Evolutionary conservation across 2,113 vertebrate species (phyloP).

Genomic region (Oreochromis niloticus): DNA sequence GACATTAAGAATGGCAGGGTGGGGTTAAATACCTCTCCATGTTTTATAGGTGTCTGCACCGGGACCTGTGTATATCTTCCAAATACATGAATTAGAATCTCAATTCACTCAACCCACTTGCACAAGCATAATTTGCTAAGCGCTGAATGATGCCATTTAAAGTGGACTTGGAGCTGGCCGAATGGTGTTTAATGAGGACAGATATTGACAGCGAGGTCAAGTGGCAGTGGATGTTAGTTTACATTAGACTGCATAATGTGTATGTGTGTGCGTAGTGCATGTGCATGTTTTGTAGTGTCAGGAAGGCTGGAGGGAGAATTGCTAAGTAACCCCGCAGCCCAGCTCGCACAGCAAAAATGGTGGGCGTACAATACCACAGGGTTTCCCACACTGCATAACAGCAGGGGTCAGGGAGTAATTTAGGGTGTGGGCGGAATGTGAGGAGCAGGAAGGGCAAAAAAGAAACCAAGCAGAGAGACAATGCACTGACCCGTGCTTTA

Average conservation of each 20-base stretch:
- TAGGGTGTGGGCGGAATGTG: conserved; percentile 42
- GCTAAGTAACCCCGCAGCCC: not conserved
- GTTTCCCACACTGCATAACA: conserved; percentile 14
- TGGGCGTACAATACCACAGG: conserved; percentile 31
- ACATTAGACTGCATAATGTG: conserved; percentile 52
- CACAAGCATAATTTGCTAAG: conserved; percentile 50
- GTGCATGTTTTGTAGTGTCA: not conserved
- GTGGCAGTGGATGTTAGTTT: conserved; percentile 61
- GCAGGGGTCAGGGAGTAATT: conserved; percentile 42
- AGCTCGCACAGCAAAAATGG: not conserved
- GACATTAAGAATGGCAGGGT: conserved; percentile 52
- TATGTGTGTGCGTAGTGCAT: not conserved
- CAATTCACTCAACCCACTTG: not conserved
- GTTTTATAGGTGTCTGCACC: conserved; percentile 65
- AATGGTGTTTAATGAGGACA: conserved; percentile 69
- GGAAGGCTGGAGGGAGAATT: not conserved
- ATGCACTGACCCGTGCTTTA: not conserved
- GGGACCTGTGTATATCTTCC: conserved; percentile 51
- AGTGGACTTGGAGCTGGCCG: conserved; percentile 44
- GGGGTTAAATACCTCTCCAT: conserved; percentile 36
- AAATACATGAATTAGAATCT: conserved; percentile 54
- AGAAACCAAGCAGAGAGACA: conserved; percentile 26
- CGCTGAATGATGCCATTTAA: conserved; percentile 63
- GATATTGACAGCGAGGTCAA: conserved; percentile 69
- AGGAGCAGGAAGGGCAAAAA: conserved; percentile 32